Base-by-base conservation (phyloP, 1,140 invertebrate species). In the Phortica variegata region DNA sequence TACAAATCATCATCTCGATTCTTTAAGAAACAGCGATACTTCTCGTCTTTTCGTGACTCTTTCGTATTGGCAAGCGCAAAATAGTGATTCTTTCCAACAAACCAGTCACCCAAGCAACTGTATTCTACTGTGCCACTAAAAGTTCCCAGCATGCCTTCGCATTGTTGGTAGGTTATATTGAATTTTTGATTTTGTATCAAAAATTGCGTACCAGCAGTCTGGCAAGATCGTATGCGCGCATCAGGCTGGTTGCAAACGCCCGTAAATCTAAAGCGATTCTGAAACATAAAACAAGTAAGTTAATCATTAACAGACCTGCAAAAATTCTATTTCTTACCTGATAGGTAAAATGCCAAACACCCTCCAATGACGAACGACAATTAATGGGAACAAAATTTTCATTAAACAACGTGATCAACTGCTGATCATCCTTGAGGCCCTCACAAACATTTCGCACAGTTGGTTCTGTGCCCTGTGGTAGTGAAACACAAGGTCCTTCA, bases 101-200 rank as follows among this genome's bases (percentile, higher is more conserved):
- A 95, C 93, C 93, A 96, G 79, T 95, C 91, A 3, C 93, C 93
- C 23, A 97, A 78, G 72, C 93, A 97, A 73, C 88, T 93, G 72
- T 91, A 97, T 76, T 95, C 92, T 4, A 94, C 91, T 55, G 89
- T 89, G 77, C 91, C 90, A 77, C 93, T 88, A 77, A 91, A 90
- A 3, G 93, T 96, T 26, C 87, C 90, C 17, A 80, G 79, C 82
- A 83, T 83, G 43, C 88, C 91, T 38, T 83, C 77, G 77, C 95
- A 98, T 69, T 87, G 85, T 49, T 88, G 88, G 73, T 96, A 98
- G 6, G 90, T 94, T 46, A 98, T 94, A 60, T 93, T 91, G 60
- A 98, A 98, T 66, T 97, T 95, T 74, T 97, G 91, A 80, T 98
- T 98, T 20, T 93, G 91, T 55, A 97, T 96, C 32, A 95, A 85